Evolutionary conservation across 2,797 vertebrate species (phyloP), one percentile per base, ranked within the genome.

Genomic region (Enteromius fasciolatus): DNA sequence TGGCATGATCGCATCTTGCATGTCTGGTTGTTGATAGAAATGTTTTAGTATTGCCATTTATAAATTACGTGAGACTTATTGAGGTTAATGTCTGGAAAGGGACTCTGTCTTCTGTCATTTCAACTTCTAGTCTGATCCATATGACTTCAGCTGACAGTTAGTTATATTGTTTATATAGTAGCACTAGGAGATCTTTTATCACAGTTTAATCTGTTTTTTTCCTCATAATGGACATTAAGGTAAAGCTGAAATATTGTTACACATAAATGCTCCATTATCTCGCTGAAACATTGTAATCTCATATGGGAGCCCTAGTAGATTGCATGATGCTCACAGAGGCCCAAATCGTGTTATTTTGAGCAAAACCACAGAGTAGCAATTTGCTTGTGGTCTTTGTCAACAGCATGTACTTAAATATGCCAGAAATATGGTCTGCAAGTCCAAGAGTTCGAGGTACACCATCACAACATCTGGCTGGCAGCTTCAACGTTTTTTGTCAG

Each of bases 301-400:
- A 61, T 57, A 67, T 64, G 78, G n/a, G 31, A 82, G 28, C 59
- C n/a, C 11, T 31, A 44, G 41, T 28, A 83, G 79, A 78, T 70
- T 81, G 66, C 77, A 70, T 80, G 73, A 79, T 76, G 84, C 82
- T 74, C 17, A 63, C 8, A 70, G 48, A 64, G 8, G 57, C 78
- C 77, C 80, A 78, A 74, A 68, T 70, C 23, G 75, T 89, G 89
- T 92, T 93, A 92, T 94, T 94, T 93, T 90, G 91, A 93, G 90
- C 89, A 86, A 33, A 39, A 88, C 79, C 87, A 87, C 80, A 89
- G 83, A 88, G 90, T 91, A 91, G 90, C 90, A 89, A 93, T 93
- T 94, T 94, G 50, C 89, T 86, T 92, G 91, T 86, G 91, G 92
- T 90, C 85, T 77, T 54, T 69, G 80, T 75, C 82, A 73, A 81